These are phyloP conservation scores for Ianthella basta DNA, from an alignment of 37 sponge, comb jelly and placozoan genomes.

Conservation along the genomic window DNA sequence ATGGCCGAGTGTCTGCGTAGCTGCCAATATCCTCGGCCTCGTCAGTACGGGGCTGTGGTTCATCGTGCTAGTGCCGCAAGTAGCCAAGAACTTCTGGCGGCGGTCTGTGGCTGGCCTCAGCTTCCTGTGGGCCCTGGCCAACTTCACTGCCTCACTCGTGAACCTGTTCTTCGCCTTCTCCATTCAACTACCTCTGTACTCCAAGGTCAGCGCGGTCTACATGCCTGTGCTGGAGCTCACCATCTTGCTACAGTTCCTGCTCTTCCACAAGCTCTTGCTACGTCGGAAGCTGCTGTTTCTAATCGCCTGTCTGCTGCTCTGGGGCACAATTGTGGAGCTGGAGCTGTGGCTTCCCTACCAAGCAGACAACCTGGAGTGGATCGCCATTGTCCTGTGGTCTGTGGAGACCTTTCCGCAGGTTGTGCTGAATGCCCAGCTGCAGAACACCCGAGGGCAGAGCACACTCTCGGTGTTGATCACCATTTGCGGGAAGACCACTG, in stretches of 20 bases:
- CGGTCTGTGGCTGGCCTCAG: slow-evolving; percentile 50
- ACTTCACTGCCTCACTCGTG: slow-evolving; percentile 64
- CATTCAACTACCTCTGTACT: slow-evolving; percentile 39
- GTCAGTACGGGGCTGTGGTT: slow-evolving; percentile 54
- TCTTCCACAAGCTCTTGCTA: slow-evolving; percentile 32
- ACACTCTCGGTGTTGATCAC: slow-evolving; percentile 49
- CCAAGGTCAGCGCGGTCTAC: slow-evolving; percentile 36
- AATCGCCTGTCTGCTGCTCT: slow-evolving; percentile 45
- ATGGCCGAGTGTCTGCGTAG: slow-evolving; percentile 30
- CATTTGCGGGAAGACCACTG: slow-evolving; percentile 46
- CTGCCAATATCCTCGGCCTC: slow-evolving; percentile 43
- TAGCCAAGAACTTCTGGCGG: slow-evolving; percentile 44
- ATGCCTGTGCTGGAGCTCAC: slow-evolving; percentile 47
- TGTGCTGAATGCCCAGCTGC: slow-evolving; percentile 35
- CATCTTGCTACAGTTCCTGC: slow-evolving; percentile 45
- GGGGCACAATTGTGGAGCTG: slow-evolving; percentile 45
- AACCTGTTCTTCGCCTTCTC: slow-evolving; percentile 59
- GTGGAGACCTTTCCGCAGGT: slow-evolving; percentile 58
- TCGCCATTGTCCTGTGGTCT: slow-evolving; percentile 51
- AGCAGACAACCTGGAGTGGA: slow-evolving; percentile 41
- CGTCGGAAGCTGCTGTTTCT: slow-evolving; percentile 32
- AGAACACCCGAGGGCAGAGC: slow-evolving; percentile 45
- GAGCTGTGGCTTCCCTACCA: slow-evolving; percentile 27
- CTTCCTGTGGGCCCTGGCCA: slow-evolving; percentile 62
- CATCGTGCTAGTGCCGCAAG: slow-evolving; percentile 57